Evolutionary conservation across 2,888 invertebrate species (phyloP).

Genomic region (Ennomos fuscantarius): DNA sequence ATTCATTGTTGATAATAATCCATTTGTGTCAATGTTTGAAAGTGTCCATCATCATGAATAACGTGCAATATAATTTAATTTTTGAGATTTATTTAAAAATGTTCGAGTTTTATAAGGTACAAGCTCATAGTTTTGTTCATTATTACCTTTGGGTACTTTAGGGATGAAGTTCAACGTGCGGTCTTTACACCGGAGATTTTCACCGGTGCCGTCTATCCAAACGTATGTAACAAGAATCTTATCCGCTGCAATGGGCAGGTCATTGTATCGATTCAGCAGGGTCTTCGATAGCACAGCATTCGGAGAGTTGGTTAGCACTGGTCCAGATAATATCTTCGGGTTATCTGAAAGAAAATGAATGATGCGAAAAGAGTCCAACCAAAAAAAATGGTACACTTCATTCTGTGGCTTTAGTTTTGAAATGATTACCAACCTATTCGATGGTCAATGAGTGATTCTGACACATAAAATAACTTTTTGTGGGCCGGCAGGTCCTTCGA

Average conservation of each 20-base stretch:
- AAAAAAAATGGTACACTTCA: too few species aligned
- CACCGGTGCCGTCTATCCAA: constrained; percentile 98
- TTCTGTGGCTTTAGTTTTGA: constrained; percentile 7
- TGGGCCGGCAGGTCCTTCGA: too few species aligned
- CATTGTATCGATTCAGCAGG: constrained; percentile 89
- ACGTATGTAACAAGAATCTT: constrained; percentile 94
- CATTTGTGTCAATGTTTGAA: background rate
- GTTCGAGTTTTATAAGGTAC: background rate
- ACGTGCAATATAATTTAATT: too few species aligned
- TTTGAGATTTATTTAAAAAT: background rate
- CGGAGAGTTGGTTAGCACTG: constrained; percentile 88
- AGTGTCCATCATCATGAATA: background rate
- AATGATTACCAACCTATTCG: constrained; percentile 44
- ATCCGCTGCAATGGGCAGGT: constrained; percentile 91
- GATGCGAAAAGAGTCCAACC: background rate
- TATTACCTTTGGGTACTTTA: constrained; percentile 88
- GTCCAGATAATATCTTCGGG: constrained; percentile 79
- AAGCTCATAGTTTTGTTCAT: background rate
- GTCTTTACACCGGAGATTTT: constrained; percentile 94
- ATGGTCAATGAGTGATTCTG: constrained; percentile 43
- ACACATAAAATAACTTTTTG: background rate
- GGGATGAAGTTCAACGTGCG: constrained; percentile 94
- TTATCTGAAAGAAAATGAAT: constrained; percentile 60
- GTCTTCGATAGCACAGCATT: constrained; percentile 93
- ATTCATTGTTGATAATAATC: constrained; percentile 2